Evolutionary conservation across 1,140 invertebrate species (phyloP).

Genomic region (Sipha flava): DNA sequence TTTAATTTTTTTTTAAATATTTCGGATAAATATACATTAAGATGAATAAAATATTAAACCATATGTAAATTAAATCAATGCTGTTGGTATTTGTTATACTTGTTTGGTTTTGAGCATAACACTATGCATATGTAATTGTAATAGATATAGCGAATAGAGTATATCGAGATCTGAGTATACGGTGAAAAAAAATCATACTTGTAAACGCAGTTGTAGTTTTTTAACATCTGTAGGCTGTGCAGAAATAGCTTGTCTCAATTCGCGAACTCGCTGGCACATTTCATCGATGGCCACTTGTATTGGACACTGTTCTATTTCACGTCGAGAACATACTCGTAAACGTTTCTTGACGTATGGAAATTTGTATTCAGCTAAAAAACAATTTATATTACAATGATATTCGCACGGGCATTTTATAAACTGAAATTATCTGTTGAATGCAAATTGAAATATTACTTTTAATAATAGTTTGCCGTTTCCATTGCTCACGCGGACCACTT

Average conservation of each 20-base stretch:
- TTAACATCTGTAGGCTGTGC: conserved; percentile 72
- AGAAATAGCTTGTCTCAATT: conserved; percentile 75
- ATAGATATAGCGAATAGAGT: conserved; percentile 51
- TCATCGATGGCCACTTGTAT: conserved; percentile 92
- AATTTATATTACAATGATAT: not conserved
- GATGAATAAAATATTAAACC: too few species aligned
- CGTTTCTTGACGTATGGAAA: conserved; percentile 91
- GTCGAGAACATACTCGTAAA: conserved; percentile 62
- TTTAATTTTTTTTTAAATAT: too few species aligned
- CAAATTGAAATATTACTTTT: not conserved
- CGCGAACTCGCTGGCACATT: conserved; percentile 74
- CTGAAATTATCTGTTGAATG: not conserved
- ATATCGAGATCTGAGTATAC: too few species aligned
- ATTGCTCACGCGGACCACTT: conserved; percentile 76
- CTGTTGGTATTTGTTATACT: too few species aligned
- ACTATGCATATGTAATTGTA: too few species aligned
- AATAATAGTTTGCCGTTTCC: conserved; percentile 63
- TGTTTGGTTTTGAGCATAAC: too few species aligned
- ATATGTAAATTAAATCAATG: too few species aligned
- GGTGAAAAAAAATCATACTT: conserved; percentile 44
- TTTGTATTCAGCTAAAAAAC: conserved; percentile 55
- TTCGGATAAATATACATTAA: too few species aligned
- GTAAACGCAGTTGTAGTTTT: conserved; percentile 78
- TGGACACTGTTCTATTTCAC: conserved; percentile 71
- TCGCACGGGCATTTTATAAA: conserved; percentile 39